These are phyloP conservation scores for Nesoenas mayeri DNA, from an alignment of 2,113 vertebrate genomes.

Conservation along the genomic window DNA sequence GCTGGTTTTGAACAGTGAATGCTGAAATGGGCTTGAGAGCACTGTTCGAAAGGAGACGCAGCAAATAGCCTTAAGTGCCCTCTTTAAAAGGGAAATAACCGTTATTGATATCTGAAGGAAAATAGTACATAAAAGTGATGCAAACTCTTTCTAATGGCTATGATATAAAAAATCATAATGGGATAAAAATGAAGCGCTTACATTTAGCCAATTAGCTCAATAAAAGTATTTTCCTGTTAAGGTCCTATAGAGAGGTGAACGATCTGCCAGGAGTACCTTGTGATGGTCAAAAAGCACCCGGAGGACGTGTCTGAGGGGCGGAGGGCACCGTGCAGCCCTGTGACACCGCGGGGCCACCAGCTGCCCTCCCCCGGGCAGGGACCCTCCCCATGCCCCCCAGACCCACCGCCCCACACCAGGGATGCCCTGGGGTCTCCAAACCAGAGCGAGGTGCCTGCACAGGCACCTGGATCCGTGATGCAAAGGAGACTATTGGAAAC, in stretches of 20 bases:
- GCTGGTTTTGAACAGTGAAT: not conserved
- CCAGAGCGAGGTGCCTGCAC: not conserved
- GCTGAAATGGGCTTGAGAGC: not conserved
- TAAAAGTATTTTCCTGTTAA: not conserved
- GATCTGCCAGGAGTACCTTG: not conserved
- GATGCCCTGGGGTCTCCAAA: not conserved
- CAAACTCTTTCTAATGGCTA: not conserved
- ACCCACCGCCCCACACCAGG: fast-evolving
- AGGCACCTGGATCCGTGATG: not conserved
- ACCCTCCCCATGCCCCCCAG: not conserved
- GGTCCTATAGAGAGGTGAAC: not conserved
- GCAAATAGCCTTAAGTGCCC: not conserved
- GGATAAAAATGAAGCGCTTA: not conserved
- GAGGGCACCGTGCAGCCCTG: not conserved
- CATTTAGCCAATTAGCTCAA: not conserved
- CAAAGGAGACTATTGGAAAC: not conserved
- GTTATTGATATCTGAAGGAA: not conserved
- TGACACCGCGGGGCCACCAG: not conserved
- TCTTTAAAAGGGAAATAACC: not conserved
- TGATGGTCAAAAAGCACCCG: not conserved
- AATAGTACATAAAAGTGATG: not conserved
- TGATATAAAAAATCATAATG: not conserved
- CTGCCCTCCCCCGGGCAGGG: fast-evolving
- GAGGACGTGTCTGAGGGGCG: no score
- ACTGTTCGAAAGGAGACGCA: not conserved